Evolutionary conservation across 1,140 invertebrate species (phyloP).

Genomic region (Lucilia sericata): DNA sequence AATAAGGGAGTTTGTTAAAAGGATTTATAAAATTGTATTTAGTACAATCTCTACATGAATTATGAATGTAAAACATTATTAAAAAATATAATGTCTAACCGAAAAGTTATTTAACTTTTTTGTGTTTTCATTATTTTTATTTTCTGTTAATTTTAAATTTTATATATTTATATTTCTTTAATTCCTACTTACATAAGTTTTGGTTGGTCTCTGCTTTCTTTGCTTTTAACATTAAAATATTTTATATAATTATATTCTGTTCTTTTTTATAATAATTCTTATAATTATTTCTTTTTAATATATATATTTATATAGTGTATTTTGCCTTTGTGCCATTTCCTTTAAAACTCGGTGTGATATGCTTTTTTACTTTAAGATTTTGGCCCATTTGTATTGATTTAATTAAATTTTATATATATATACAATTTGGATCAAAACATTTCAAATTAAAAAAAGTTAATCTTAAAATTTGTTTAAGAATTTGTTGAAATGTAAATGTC

Average conservation of each 20-base stretch:
- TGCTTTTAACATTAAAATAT: background rate
- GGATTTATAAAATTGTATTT: background rate
- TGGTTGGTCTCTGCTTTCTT: background rate
- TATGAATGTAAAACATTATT: background rate
- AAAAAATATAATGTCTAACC: background rate
- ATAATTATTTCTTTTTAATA: background rate
- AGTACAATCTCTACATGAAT: background rate
- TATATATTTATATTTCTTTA: background rate
- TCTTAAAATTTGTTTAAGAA: too few relatives aligned
- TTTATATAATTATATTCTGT: background rate
- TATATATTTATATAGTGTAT: too few relatives aligned
- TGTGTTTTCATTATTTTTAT: background rate
- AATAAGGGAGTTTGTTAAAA: conserved; percentile 21
- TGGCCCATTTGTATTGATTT: conserved; percentile 6
- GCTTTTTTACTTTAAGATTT: conserved; percentile 23
- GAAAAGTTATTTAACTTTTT: background rate
- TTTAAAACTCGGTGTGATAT: conserved; percentile 10
- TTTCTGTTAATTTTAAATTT: background rate
- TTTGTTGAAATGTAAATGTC: too few relatives aligned
- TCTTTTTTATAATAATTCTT: background rate
- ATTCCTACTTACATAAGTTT: background rate
- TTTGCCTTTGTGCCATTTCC: background rate
- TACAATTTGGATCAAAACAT: too few relatives aligned
- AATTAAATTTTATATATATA: conserved; percentile 12
- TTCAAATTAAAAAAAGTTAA: too few relatives aligned